Conservation (phyloP, 2,888 invertebrate genomes). For the Andrena trimmerana region DNA sequence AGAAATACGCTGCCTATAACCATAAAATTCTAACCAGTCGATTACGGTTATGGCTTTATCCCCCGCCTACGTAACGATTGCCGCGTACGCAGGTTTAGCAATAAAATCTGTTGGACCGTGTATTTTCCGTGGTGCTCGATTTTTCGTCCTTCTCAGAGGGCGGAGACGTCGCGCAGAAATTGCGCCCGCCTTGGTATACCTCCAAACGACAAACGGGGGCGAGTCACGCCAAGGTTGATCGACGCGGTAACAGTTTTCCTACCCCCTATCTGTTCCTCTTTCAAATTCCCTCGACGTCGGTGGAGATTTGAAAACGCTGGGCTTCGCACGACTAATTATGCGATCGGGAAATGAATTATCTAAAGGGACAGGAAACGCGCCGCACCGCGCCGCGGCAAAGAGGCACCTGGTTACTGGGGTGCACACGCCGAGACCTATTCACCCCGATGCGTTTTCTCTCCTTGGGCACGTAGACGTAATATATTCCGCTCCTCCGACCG, state of each 20-base stretch:
- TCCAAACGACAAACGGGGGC: neutral
- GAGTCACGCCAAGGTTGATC: neutral
- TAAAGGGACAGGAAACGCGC: neutral
- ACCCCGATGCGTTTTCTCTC: constrained; percentile 45
- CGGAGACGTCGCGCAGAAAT: neutral
- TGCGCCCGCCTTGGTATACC: neutral
- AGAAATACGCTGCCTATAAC: constrained; percentile 45
- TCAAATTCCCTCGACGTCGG: neutral
- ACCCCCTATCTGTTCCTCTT: neutral
- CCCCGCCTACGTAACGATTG: constrained; percentile 27
- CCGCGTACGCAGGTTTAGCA: constrained; percentile 1
- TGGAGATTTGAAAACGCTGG: constrained; percentile 13
- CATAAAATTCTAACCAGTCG: constrained; percentile 52
- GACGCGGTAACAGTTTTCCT: neutral
- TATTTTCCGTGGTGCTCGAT: constrained; percentile 33
- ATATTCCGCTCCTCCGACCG: constrained; percentile 57
- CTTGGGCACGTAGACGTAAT: constrained; percentile 45
- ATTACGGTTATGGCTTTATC: constrained; percentile 50
- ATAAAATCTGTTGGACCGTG: constrained; percentile 33
- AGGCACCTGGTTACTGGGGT: constrained; percentile 10
- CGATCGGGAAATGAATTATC: constrained; percentile 39
- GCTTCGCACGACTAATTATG: constrained; percentile 15
- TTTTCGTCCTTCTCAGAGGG: neutral
- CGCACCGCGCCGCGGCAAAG: neutral
- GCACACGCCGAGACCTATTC: constrained; percentile 52